Evolutionary conservation across 1,140 invertebrate species (phyloP).

Genomic region (Rhopalosiphum padi): DNA sequence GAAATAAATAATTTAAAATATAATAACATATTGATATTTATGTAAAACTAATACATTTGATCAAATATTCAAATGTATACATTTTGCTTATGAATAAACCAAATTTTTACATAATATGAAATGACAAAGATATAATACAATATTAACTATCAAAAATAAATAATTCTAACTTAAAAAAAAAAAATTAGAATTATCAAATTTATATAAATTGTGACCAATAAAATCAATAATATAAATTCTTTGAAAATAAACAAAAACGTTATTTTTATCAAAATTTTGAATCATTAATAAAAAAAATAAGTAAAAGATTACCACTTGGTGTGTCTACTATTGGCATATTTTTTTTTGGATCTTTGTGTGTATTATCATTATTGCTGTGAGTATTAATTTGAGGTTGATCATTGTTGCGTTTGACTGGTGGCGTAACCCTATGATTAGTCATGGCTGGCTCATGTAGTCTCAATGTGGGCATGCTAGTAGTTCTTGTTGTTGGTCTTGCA

Average conservation of each 20-base stretch:
- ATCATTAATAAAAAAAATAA: too few species aligned
- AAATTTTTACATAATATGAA: background rate
- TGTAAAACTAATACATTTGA: background rate
- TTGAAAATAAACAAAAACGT: background rate
- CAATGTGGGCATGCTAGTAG: constrained; percentile 31
- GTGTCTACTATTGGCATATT: background rate
- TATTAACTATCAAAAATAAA: too few species aligned
- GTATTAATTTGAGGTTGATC: constrained; percentile 55
- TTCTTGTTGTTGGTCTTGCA: constrained; percentile 16
- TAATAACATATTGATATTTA: background rate
- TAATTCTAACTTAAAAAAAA: background rate
- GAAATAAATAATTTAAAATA: background rate
- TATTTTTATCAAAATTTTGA: background rate
- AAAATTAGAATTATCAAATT: background rate
- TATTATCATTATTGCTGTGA: constrained; percentile 6
- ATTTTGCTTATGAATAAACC: background rate
- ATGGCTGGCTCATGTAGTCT: background rate
- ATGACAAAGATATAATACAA: background rate
- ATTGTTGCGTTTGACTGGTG: constrained; percentile 44
- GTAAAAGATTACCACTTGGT: constrained; percentile 13
- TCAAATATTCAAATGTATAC: too few species aligned
- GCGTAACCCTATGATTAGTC: background rate
- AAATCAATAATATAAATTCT: background rate
- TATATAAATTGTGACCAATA: background rate
- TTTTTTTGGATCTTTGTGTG: constrained; percentile 5